A percentile compares a stretch with the other conserved stretches of the same genome.
phyloP scores from a whole-genome alignment of 2,888 invertebrate genomes.

The Adelphocoris suturalis region DNA sequence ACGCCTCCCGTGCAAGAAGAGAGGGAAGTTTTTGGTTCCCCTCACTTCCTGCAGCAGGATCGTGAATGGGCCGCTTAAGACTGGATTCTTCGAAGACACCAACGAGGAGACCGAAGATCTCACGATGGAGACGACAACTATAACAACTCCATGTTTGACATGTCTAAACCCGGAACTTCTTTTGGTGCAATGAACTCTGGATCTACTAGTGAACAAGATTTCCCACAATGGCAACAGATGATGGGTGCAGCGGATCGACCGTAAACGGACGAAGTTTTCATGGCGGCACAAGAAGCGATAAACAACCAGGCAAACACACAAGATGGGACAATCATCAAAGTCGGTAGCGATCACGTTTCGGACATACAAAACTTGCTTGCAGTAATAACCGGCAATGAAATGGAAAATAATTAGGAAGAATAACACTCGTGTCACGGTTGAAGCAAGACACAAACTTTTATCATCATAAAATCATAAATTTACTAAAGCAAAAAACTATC shows the following conservation, averaged over 20 bases:
- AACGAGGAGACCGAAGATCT: conserved; percentile 85
- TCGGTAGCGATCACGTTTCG: background rate
- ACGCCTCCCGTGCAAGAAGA: too few relatives aligned
- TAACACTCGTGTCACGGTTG: too few relatives aligned
- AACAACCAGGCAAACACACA: conserved; percentile 92
- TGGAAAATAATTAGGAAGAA: too few relatives aligned
- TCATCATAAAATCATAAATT: too few relatives aligned
- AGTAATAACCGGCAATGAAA: too few relatives aligned
- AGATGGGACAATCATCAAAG: too few relatives aligned
- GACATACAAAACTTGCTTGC: too few relatives aligned
- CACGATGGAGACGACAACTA: conserved; percentile 87
- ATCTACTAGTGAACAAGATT: conserved; percentile 81
- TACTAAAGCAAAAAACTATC: too few relatives aligned
- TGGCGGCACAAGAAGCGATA: conserved; percentile 89
- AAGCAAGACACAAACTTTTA: too few relatives aligned
- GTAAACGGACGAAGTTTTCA: conserved; percentile 86
- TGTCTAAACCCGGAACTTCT: conserved; percentile 86
- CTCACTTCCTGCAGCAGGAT: too few relatives aligned
- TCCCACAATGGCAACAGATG: conserved; percentile 91
- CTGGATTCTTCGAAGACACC: conserved; percentile 82
- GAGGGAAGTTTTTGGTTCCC: too few relatives aligned
- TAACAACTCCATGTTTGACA: conserved; percentile 83
- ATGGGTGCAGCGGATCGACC: conserved; percentile 79
- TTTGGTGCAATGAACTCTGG: conserved; percentile 75
- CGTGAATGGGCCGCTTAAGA: conserved; percentile 86